Conservation (phyloP, 1,140 invertebrate genomes). For the Heliconius hewitsoni region DNA sequence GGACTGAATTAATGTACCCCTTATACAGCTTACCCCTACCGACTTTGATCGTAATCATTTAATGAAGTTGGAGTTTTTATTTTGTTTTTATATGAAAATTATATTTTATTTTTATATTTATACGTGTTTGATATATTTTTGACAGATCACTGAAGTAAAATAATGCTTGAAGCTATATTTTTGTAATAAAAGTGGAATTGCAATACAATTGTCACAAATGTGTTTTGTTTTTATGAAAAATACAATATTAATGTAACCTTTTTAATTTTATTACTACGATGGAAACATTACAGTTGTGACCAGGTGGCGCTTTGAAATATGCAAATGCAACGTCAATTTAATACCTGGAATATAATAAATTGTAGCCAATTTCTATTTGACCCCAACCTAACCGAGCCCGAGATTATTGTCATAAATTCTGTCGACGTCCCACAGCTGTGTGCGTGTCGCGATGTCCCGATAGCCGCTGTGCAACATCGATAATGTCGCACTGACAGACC, state of each 20-base stretch:
- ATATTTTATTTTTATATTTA: neutral
- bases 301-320: constrained; percentile 38
- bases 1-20: neutral
- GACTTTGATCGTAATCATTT: constrained; percentile 6
- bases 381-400: constrained; percentile 51
- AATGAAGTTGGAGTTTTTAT: neutral
- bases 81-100: neutral
- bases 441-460: constrained; percentile 36
- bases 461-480: constrained; percentile 40
- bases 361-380: constrained; percentile 55
- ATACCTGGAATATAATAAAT: constrained; percentile 59
- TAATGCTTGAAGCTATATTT: too few relatives aligned
- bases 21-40: neutral
- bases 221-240: neutral
- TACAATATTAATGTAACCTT: neutral
- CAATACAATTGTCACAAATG: too few relatives aligned
- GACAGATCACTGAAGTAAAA: neutral
- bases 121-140: too few relatives aligned
- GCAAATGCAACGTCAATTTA: constrained; percentile 44
- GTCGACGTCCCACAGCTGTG: constrained; percentile 25
- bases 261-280: neutral
- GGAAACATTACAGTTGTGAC: constrained; percentile 12
- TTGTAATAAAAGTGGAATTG: too few relatives aligned
- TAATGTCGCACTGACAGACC: constrained; percentile 9
- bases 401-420: constrained; percentile 74